phyloP scores from a whole-genome alignment of 2,113 vertebrate species.

The Cnemophilus loriae region DNA sequence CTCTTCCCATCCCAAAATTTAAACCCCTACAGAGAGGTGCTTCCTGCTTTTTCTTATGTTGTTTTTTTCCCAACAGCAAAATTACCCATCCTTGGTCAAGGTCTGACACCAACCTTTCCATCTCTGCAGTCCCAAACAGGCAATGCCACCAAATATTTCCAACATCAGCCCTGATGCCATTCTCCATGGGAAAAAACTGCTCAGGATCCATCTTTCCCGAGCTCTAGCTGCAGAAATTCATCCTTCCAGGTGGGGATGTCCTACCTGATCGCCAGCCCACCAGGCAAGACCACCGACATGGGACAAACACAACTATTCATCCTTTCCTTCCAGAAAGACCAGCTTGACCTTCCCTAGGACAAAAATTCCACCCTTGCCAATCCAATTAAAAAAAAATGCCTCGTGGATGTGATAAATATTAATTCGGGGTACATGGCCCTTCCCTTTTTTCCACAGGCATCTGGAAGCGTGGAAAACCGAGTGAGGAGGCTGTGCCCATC shows the following conservation, averaged over 20 bases:
- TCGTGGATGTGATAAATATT: accelerated
- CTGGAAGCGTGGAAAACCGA: neutral
- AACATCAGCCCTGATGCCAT: neutral
- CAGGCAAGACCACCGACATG: neutral
- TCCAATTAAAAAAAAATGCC: neutral
- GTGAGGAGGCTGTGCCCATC: neutral
- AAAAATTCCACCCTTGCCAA: neutral
- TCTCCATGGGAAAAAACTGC: neutral
- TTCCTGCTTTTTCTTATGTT: neutral
- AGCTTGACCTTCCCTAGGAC: neutral
- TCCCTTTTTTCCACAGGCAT: neutral
- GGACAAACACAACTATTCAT: neutral
- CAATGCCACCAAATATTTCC: neutral
- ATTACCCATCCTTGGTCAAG: neutral
- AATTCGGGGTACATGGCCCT: neutral
- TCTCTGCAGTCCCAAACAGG: neutral
- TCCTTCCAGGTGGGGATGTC: neutral
- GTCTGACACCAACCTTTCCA: neutral
- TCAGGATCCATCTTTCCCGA: neutral
- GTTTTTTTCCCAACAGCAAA: neutral
- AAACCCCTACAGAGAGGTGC: neutral
- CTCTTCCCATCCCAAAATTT: neutral
- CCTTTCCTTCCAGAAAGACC: neutral
- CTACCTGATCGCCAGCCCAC: neutral
- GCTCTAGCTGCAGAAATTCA: neutral